Percentiles rank a stretch among this genome's conserved stretches.
These are phyloP conservation scores for Sorex maritimensis DNA, from an alignment of 2,797 vertebrate species.

Conservation along the genomic window DNA sequence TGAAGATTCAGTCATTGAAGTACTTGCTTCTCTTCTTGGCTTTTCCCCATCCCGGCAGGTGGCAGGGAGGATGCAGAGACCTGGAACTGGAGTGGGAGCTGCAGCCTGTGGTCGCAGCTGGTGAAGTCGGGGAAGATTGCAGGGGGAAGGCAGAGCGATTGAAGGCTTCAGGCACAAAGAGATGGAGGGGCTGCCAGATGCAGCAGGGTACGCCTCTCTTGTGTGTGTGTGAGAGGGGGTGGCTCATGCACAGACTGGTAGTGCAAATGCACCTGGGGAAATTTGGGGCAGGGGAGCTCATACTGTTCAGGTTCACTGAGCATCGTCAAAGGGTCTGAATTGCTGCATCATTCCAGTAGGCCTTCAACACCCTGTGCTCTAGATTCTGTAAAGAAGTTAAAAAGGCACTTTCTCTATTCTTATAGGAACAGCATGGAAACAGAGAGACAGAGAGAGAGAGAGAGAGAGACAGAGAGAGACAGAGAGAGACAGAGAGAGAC, in stretches of 20 bases:
- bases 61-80: background rate
- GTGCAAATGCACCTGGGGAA: rapidly evolving
- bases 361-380: background rate
- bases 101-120: background rate
- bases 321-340: background rate
- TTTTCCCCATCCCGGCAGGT: slow-evolving; percentile 29
- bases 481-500: no score
- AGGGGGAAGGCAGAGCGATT: background rate
- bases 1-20: slow-evolving; percentile 63
- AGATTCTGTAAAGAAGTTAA: background rate
- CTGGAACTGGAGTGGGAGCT: slow-evolving; percentile 1
- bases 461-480: no score
- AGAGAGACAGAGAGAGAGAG: no score
- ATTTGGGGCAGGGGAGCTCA: background rate
- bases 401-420: background rate
- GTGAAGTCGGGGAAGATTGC: background rate
- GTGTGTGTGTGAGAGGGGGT: no score
- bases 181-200: background rate
- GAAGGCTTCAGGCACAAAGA: background rate
- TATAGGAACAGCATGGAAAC: no score
- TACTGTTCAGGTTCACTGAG: background rate
- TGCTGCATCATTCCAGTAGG: background rate
- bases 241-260: background rate
- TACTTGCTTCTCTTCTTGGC: slow-evolving; percentile 14
- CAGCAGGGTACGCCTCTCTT: no score